Evolutionary conservation across 2,888 invertebrate species (phyloP).

Genomic region (Athalia circularis): DNA sequence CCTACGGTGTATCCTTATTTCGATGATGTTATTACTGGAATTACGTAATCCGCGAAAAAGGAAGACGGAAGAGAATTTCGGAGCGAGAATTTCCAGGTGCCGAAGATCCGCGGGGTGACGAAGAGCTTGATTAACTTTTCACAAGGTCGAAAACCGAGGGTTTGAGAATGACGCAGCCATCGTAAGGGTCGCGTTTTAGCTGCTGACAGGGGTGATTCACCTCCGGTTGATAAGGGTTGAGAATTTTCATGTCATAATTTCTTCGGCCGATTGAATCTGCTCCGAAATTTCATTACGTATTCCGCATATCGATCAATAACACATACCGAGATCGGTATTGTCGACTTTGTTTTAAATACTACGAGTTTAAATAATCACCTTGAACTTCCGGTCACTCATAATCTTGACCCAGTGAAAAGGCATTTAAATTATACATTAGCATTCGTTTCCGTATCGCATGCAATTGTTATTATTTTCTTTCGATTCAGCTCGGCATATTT

Average conservation of each 20-base stretch:
- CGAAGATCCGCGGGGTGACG: neutral
- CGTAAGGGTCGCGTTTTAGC: neutral
- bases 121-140: slow-evolving; percentile 1
- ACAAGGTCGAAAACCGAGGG: neutral
- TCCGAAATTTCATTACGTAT: too few species aligned
- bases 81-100: too few species aligned
- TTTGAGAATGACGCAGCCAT: slow-evolving; percentile 3
- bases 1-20: neutral
- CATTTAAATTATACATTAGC: slow-evolving; percentile 4
- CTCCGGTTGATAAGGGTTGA: too few species aligned
- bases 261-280: too few species aligned
- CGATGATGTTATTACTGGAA: neutral
- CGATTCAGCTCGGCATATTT: too few species aligned
- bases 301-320: neutral
- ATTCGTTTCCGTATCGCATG: neutral
- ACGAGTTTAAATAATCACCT: slow-evolving; percentile 28
- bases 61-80: too few species aligned
- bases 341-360: neutral
- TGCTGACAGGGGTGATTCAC: too few species aligned
- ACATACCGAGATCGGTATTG: neutral
- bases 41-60: too few species aligned
- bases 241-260: too few species aligned
- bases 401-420: slow-evolving; percentile 39
- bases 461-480: neutral
- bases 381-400: slow-evolving; percentile 42